These are phyloP conservation scores for Pycnomerus fuliginosus DNA, from an alignment of 2,888 invertebrate species.

Conservation along the genomic window DNA sequence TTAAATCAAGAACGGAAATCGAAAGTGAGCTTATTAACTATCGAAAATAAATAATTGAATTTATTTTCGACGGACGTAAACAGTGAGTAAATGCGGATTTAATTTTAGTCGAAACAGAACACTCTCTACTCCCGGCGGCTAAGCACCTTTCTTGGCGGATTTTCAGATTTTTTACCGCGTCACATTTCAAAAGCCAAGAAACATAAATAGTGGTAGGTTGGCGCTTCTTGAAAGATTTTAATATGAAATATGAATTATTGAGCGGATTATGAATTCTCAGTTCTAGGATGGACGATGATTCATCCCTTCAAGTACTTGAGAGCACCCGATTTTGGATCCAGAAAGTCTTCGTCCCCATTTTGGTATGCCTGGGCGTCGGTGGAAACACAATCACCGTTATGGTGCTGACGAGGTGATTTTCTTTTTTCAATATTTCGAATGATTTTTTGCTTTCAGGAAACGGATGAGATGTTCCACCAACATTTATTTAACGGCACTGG, in stretches of 20 bases:
- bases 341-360: constrained; percentile 63
- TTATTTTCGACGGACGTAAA: constrained; percentile 12
- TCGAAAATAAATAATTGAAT: constrained; percentile 10
- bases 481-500: constrained; percentile 71
- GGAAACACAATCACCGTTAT: constrained; percentile 64
- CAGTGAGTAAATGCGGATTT: constrained; percentile 8
- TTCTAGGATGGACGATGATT: constrained; percentile 25
- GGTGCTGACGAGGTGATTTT: constrained; percentile 57
- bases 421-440: neutral
- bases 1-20: no score
- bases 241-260: no score
- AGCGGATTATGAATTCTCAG: no score
- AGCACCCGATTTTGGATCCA: constrained; percentile 59
- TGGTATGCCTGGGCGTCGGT: constrained; percentile 66
- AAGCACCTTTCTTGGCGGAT: constrained; percentile 13
- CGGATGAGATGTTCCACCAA: constrained; percentile 76
- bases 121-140: constrained; percentile 6
- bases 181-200: constrained; percentile 2
- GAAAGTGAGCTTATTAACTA: no score
- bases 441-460: constrained; percentile 49
- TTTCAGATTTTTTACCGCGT: constrained; percentile 3
- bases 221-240: no score
- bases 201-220: no score
- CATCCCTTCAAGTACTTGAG: constrained; percentile 42
- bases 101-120: constrained; percentile 14